Evolutionary conservation across 2,888 invertebrate genomes (phyloP).

Genomic region (Elegia similella): DNA sequence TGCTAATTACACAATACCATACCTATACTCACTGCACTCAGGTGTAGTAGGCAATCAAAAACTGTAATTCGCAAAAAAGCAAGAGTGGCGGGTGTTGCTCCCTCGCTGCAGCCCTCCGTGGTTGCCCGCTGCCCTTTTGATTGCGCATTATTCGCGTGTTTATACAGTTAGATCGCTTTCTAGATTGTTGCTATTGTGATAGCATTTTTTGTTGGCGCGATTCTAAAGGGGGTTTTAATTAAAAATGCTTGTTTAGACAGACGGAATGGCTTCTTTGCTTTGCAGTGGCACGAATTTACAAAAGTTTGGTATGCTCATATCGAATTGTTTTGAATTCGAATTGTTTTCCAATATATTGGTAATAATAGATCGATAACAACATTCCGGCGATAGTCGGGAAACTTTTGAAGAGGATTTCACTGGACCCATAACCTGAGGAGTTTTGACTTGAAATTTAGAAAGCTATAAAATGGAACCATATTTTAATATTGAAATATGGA

Average conservation of each 20-base stretch:
- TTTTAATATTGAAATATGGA: too few species aligned
- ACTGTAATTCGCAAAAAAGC: constrained; percentile 58
- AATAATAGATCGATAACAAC: background rate
- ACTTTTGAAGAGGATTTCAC: too few species aligned
- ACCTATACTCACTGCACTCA: constrained; percentile 22
- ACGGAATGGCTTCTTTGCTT: constrained; percentile 49
- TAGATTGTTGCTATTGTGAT: constrained; percentile 80
- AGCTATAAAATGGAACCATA: too few species aligned
- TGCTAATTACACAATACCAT: constrained; percentile 10
- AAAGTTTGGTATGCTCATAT: constrained; percentile 1
- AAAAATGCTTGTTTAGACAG: constrained; percentile 68
- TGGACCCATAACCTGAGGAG: too few species aligned
- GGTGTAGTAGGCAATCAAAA: constrained; percentile 59
- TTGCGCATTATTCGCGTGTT: constrained; percentile 79
- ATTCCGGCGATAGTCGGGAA: too few species aligned
- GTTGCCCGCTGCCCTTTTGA: constrained; percentile 76
- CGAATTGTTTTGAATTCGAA: background rate
- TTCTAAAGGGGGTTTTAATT: constrained; percentile 75
- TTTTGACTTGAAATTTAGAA: too few species aligned
- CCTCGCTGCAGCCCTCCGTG: constrained; percentile 57
- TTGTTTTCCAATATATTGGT: background rate
- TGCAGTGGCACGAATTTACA: constrained; percentile 22
- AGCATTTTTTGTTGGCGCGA: constrained; percentile 65
- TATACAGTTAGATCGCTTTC: constrained; percentile 80
- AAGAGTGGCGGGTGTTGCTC: constrained; percentile 32